Evolutionary conservation across 2,888 invertebrate genomes (phyloP), one percentile per base, ranked within the genome.

Genomic region (Frankliniella fusca): DNA sequence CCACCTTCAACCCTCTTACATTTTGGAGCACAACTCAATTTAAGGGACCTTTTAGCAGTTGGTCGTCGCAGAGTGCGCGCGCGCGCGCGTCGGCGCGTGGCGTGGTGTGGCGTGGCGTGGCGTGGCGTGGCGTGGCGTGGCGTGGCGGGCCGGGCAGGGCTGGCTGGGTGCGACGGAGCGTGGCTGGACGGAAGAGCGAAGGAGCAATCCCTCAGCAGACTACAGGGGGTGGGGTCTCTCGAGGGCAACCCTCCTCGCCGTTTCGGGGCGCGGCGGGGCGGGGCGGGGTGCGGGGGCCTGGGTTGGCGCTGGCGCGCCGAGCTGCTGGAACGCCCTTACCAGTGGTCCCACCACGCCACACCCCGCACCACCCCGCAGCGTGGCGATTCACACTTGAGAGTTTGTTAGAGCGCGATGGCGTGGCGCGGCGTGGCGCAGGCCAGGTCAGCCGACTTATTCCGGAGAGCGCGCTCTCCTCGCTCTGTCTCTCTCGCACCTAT

Each of bases 1-100:
- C 3, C 20, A 23, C 23, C 70, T 61, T 23, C 70, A 7, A 23
- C 70, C 54, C 54, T 15, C 70, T 76, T 76, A 76, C 70, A 76
- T 76, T 76, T 76, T 76, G 70, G 70, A 76, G 70, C 70, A 7
- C 70, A 76, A 76, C 70, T 76, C 70, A 76, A 76, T 76, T 76
- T 76, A 27, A 76, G 70, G 38, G 70, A 27, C 70, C 70, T 76
- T 76, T 76, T 76, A 76, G 70, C 70, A 76, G 70, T 76, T 76
- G 70, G 70, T 27, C 70, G 70, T 27, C 70, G 70, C 70, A 76
- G 70, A 76, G 70, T 76, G 70, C 70, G 70, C 70, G 70, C 3
- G 38, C 38, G 38, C 3, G 38, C 12, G 54, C 18, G 54, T 15
- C 54, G 15, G 54, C 18, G 54, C 54, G 54, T 15, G 54, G 54